Evolutionary conservation across 2,888 invertebrate species (phyloP).

Genomic region (Nineta flava): DNA sequence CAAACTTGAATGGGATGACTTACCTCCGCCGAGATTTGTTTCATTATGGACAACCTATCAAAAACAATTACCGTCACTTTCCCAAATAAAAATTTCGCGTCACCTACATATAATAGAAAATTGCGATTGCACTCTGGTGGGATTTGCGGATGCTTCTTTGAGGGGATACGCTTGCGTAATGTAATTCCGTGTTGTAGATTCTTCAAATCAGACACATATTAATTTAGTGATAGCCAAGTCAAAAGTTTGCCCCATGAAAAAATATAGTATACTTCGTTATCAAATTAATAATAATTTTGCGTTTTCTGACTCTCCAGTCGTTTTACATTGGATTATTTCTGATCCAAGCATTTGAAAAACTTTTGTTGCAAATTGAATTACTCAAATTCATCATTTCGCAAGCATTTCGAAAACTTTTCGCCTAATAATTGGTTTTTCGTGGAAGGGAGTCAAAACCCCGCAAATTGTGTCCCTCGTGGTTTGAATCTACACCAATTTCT

Average conservation of each 20-base stretch:
- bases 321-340: not conserved
- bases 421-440: not conserved
- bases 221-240: not conserved
- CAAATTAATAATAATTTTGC: not conserved
- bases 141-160: slow-evolving; percentile 2
- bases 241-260: not conserved
- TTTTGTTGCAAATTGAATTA: not conserved
- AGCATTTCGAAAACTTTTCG: no score
- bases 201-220: not conserved
- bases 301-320: not conserved
- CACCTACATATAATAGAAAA: not conserved
- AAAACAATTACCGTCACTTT: slow-evolving; percentile 3
- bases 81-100: slow-evolving; percentile 6
- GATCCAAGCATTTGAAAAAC: not conserved
- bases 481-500: not conserved
- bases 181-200: not conserved
- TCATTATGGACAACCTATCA: slow-evolving; percentile 7
- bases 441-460: not conserved
- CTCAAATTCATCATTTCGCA: not conserved
- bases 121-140: not conserved
- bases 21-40: slow-evolving; percentile 5
- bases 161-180: slow-evolving; percentile 1
- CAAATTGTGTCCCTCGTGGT: not conserved
- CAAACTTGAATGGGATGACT: slow-evolving; percentile 11
- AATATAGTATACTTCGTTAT: not conserved